Percentiles rank a stretch among this genome's conserved stretches.
These are phyloP conservation scores for Siphamia tubifer DNA, from an alignment of 2,113 vertebrate genomes.

Conservation along the genomic window DNA sequence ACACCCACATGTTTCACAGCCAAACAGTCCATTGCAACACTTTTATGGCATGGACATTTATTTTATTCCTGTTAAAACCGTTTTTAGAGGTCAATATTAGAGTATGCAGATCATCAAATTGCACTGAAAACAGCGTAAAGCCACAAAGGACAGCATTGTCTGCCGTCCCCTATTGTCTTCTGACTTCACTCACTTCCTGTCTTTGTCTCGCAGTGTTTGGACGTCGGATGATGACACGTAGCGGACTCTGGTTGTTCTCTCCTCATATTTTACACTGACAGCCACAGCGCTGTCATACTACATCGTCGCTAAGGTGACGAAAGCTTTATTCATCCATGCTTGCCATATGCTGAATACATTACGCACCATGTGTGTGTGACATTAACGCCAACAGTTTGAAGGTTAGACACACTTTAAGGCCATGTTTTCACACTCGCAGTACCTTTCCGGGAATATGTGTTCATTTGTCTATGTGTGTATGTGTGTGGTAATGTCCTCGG, in stretches of 20 bases:
- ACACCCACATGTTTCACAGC: too few relatives aligned
- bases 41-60: too few relatives aligned
- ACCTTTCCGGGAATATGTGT: conserved; percentile 65
- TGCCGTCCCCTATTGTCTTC: background rate
- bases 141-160: background rate
- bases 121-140: too few relatives aligned
- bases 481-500: conserved; percentile 55
- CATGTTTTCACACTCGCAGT: conserved; percentile 67
- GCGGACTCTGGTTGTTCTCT: conserved; percentile 37
- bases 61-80: too few relatives aligned
- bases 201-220: background rate
- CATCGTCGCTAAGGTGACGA: conserved; percentile 54
- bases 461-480: conserved; percentile 32
- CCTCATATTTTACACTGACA: conserved; percentile 54
- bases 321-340: conserved; percentile 58
- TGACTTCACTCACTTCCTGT: background rate
- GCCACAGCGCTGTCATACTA: conserved; percentile 11
- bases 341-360: conserved; percentile 70
- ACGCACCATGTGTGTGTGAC: conserved; percentile 49
- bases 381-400: conserved; percentile 60
- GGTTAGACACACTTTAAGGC: conserved; percentile 67
- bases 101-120: too few relatives aligned
- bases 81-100: too few relatives aligned
- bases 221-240: conserved; percentile 37
- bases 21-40: too few relatives aligned